Conservation (phyloP, 2,113 vertebrate species). For the Colistium nudipinnis region DNA sequence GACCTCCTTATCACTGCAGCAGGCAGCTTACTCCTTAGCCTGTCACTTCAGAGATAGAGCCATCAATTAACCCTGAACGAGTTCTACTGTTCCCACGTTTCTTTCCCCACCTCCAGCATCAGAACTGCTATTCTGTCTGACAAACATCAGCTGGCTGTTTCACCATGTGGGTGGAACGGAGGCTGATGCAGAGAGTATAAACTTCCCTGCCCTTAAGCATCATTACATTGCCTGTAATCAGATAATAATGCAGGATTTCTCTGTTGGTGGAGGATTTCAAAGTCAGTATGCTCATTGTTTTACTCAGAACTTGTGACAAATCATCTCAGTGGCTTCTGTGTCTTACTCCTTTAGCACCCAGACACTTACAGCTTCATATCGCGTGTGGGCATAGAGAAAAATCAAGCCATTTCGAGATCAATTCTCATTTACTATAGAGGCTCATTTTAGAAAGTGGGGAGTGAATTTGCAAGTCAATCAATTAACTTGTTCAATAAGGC, state of each 20-base stretch:
- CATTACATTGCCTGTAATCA: background rate
- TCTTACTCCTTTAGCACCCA: background rate
- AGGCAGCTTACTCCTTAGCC: slow-evolving; percentile 57
- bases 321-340: background rate
- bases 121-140: slow-evolving; percentile 39
- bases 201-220: background rate
- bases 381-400: slow-evolving; percentile 24
- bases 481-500: slow-evolving; percentile 36
- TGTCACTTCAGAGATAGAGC: slow-evolving; percentile 59
- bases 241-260: background rate
- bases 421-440: slow-evolving; percentile 51
- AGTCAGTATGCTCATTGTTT: background rate
- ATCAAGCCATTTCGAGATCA: slow-evolving; percentile 41
- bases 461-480: slow-evolving; percentile 21
- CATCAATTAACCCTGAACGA: slow-evolving; percentile 51
- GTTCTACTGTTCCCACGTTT: slow-evolving; percentile 56
- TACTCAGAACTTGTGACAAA: background rate
- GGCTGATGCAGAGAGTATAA: background rate
- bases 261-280: background rate
- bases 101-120: slow-evolving; percentile 21
- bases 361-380: slow-evolving; percentile 16
- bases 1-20: slow-evolving; percentile 57
- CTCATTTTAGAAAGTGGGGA: slow-evolving; percentile 16
- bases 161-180: background rate
- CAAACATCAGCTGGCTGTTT: slow-evolving; percentile 33